Base-by-base conservation (phyloP, 2,113 vertebrate genomes). In the Mus spicilegus region DNA sequence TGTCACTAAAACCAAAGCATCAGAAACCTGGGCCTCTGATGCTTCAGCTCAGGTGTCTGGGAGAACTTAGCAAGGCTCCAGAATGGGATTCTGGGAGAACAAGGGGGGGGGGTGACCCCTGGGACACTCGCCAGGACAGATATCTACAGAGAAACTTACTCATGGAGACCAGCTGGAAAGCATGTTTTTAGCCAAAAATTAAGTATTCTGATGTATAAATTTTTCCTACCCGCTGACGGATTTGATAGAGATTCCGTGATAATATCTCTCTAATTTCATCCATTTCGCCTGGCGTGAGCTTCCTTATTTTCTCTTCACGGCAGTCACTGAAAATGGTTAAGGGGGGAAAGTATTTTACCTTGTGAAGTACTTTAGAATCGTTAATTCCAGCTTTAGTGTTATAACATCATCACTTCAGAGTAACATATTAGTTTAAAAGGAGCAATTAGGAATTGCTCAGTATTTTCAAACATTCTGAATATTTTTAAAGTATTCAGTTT, bases 201-300 rank as follows among this genome's bases (percentile, higher is more conserved):
- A 86, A 70, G 69, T 89, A 91, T 91, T 97, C 94, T 95, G 85
- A 93, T 36, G 97, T 91, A 75, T 63, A 95, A 92, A 94, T 91
- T 65, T 92, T 96, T 89, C 99, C 99, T 97, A 99, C 99, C 98
- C 99, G 98, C 93, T 99, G 99, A 46, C 99, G 99, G 98, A 99
- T 99, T 97, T 99, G 99, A 97, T 99, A 99, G 98, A 99, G 99
- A 98, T 99, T 99, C 98, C 99, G 99, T 84, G 99, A 99, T 97
- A 99, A 91, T 96, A 99, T 98, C 80, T 99, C 98, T 67, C 99
- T 98, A 98, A 99, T 99, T 96, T 99, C 99, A 98, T 97, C 99
- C 98, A 99, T 98, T 98, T 99, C 99, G 36, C 96, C 96, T 82
- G 99, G 97, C 65, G 99, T 97, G 93, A 99, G 98, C 7, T 97